Conservation (phyloP, 2,797 vertebrate genomes). For the Falco berigora region DNA sequence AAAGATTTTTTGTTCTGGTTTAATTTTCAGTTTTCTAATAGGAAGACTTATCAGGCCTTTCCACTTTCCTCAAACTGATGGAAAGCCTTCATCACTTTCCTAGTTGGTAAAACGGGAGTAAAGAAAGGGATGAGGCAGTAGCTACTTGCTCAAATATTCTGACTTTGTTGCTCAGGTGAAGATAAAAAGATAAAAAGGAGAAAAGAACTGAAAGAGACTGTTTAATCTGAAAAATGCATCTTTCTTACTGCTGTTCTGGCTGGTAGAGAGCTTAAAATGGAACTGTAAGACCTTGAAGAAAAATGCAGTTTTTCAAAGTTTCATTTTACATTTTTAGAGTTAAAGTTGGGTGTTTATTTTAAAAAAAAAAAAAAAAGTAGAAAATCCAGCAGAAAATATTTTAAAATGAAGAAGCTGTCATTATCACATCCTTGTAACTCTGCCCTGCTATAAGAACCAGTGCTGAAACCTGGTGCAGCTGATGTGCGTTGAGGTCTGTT, state of each 20-base stretch:
- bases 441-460: background rate
- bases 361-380: too few species aligned
- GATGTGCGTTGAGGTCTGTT: background rate
- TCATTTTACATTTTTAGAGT: background rate
- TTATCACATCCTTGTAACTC: background rate
- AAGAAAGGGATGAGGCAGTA: background rate
- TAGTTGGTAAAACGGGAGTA: background rate
- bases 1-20: background rate
- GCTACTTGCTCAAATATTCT: slow-evolving; percentile 11
- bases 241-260: background rate
- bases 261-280: background rate
- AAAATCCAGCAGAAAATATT: background rate
- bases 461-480: background rate
- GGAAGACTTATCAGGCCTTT: background rate
- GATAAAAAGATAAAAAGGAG: background rate
- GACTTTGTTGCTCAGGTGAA: background rate
- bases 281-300: background rate
- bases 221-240: background rate
- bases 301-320: background rate
- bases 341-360: background rate
- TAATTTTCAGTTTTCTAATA: background rate
- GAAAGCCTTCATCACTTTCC: background rate
- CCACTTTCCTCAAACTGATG: background rate
- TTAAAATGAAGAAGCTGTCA: background rate
- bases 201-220: background rate